phyloP scores from a whole-genome alignment of 1,140 invertebrate species.

The Drosophila pseudoobscura region DNA sequence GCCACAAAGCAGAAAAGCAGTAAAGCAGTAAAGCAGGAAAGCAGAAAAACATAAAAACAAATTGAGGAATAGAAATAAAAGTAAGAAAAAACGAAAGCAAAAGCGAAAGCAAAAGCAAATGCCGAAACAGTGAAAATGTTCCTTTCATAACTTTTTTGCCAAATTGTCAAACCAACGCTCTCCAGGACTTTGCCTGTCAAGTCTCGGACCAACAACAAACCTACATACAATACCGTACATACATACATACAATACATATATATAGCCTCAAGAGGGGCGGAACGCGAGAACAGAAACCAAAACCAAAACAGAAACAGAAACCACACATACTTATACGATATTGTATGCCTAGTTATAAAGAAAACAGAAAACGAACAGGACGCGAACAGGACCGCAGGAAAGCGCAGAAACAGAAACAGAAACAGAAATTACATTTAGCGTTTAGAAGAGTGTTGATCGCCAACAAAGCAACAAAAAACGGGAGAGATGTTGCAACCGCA shows the following conservation, averaged over 20 bases:
- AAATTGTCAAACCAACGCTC: conserved; percentile 82
- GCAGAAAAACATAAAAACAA: not conserved
- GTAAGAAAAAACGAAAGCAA: conserved; percentile 22
- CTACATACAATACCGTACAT: conserved; percentile 44
- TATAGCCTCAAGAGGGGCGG: conserved; percentile 33
- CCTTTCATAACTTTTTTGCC: conserved; percentile 81
- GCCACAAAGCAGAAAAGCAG: conserved; percentile 16
- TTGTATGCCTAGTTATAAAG: conserved; percentile 49
- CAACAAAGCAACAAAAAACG: not conserved
- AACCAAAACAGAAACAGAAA: conserved; percentile 37
- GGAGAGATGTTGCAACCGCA: too few relatives aligned
- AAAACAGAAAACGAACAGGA: conserved; percentile 12
- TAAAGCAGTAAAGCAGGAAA: conserved; percentile 2
- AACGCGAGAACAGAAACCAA: conserved; percentile 30
- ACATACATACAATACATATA: conserved; percentile 34
- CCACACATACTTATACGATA: conserved; percentile 36
- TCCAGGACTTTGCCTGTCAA: conserved; percentile 69
- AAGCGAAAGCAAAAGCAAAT: conserved; percentile 46
- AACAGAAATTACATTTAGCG: conserved; percentile 53
- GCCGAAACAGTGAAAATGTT: conserved; percentile 72
- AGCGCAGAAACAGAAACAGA: conserved; percentile 47
- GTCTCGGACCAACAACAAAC: conserved; percentile 67
- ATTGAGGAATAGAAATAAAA: conserved; percentile 12
- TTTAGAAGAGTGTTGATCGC: conserved; percentile 53
- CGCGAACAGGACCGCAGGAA: conserved; percentile 16